Conservation (phyloP, 2,888 invertebrate genomes). For the Cephus nigrinus region DNA sequence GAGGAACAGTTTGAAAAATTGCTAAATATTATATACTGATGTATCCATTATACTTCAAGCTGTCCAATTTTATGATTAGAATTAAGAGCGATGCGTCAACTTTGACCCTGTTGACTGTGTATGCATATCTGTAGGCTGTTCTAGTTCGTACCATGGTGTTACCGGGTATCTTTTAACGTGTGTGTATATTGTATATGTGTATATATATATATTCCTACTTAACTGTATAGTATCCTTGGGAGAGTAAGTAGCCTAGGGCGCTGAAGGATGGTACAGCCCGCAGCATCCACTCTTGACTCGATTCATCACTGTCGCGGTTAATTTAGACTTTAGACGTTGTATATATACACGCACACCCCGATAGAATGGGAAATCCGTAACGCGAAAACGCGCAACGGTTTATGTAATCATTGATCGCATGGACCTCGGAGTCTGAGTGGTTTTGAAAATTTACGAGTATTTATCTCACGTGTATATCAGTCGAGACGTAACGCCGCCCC, state of each 20-base stretch:
- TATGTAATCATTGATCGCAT: conserved; percentile 40
- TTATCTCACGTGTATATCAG: neutral
- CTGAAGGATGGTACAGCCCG: neutral
- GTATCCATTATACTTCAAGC: neutral
- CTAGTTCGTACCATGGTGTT: neutral
- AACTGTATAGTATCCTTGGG: neutral
- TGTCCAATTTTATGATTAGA: neutral
- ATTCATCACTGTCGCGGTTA: conserved; percentile 53
- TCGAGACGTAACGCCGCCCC: neutral
- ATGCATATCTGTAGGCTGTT: neutral
- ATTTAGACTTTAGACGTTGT: conserved; percentile 42
- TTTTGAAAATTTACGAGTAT: conserved; percentile 21
- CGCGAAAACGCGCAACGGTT: conserved; percentile 32
- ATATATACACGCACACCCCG: neutral
- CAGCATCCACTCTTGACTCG: conserved; percentile 19
- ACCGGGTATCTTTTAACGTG: neutral
- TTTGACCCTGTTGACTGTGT: neutral
- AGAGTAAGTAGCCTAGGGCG: neutral
- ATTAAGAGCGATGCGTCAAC: neutral
- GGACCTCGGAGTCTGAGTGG: conserved; percentile 9
- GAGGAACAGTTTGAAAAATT: neutral
- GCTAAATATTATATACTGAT: neutral
- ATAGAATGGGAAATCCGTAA: conserved; percentile 22
- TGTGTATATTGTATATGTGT: too few relatives aligned
- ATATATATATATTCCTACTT: neutral